phyloP scores from a whole-genome alignment of 1,140 invertebrate species.

The Conus betulinus region DNA sequence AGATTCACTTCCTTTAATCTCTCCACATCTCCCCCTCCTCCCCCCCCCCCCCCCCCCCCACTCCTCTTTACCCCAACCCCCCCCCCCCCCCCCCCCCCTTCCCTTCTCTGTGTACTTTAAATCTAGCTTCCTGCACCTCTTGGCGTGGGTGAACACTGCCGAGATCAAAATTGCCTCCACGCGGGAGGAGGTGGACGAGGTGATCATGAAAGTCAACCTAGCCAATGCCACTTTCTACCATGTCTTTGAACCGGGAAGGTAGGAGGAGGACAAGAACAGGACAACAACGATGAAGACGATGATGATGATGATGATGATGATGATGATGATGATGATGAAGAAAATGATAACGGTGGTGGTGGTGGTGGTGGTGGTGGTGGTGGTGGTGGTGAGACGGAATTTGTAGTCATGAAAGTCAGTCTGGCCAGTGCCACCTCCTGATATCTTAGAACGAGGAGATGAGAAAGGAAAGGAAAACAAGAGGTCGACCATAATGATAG shows the following conservation, averaged over 20 bases:
- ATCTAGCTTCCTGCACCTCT: neutral
- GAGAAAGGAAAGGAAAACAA: no score
- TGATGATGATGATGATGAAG: no score
- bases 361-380: no score
- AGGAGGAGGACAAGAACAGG: neutral
- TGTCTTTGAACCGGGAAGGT: constrained; percentile 18
- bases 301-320: no score
- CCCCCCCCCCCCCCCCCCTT: neutral
- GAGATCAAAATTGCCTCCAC: neutral
- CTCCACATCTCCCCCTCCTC: neutral
- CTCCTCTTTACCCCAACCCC: neutral
- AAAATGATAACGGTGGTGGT: no score
- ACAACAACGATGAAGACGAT: neutral
- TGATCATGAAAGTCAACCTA: neutral
- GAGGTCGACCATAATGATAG: no score
- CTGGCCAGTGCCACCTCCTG: no score
- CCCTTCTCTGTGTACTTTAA: neutral
- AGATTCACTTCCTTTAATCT: neutral
- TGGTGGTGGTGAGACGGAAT: no score
- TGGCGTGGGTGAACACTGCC: neutral
- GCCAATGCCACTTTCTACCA: neutral
- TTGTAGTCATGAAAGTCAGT: no score
- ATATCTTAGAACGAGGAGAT: no score
- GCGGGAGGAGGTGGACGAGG: neutral
- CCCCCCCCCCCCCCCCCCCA: neutral